phyloP scores from a whole-genome alignment of 1,140 invertebrate genomes.

The Aphelenchoides fujianensis region DNA sequence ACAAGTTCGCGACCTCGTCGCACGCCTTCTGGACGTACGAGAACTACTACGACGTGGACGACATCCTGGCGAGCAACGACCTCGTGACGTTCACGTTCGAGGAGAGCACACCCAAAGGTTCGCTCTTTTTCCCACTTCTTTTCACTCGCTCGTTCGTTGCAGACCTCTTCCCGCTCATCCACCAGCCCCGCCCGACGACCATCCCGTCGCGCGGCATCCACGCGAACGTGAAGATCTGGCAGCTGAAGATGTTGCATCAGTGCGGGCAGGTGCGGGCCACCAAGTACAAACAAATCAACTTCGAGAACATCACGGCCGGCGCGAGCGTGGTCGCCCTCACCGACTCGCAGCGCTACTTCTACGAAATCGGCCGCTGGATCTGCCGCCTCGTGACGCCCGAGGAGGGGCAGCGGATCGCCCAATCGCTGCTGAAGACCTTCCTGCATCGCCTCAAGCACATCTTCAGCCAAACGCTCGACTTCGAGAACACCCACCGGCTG shows the following conservation, averaged over 20 bases:
- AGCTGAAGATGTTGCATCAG: not conserved
- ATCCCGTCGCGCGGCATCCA: not conserved
- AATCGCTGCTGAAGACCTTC: not conserved
- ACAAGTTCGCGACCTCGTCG: not conserved
- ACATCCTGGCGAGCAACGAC: not conserved
- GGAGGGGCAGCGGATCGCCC: not conserved
- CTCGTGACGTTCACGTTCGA: not conserved
- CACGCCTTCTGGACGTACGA: not conserved
- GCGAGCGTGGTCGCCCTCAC: not conserved
- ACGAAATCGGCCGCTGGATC: not conserved
- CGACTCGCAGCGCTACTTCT: not conserved
- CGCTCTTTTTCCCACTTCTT: not conserved
- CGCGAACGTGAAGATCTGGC: not conserved
- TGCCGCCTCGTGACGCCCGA: not conserved
- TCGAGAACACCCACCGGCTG: not conserved
- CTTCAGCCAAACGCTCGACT: not conserved
- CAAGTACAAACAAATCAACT: not conserved
- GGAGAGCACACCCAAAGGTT: not conserved
- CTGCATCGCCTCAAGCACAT: not conserved
- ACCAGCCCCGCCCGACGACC: not conserved
- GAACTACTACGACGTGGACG: conserved; percentile 15
- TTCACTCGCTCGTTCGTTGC: not conserved
- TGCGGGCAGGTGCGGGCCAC: not conserved
- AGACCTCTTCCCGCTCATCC: not conserved
- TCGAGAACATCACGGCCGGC: not conserved